Base-by-base conservation (phyloP, 2,888 invertebrate genomes). In the Caenorhabditis macrosperma region DNA sequence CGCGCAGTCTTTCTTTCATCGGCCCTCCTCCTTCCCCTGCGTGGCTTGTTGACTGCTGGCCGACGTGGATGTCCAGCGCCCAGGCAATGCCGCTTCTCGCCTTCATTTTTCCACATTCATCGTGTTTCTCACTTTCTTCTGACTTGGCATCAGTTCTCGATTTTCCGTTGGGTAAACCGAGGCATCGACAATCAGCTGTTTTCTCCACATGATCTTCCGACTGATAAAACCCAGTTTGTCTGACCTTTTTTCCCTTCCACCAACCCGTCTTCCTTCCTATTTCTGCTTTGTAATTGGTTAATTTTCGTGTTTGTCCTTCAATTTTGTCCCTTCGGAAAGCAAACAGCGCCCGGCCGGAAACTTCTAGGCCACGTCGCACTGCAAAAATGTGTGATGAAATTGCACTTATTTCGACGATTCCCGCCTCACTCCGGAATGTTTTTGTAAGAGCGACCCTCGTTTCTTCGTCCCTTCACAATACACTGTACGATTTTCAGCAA, bases 291-390 rank as follows among this genome's bases (percentile, higher is more conserved):
- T 72, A 72, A 72, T 72, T 72, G 64, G 57, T 28, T 48, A 64
- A 72, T 71, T 61, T 71, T 46, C 63, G 54, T 63, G 72, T 72
- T 63, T 72, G 63, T 72, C 64, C 64, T 72, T 33, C 63, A 72
- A 63, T 63, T 44, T 71, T 44, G 22, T 38, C 33, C 28, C 48
- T 44, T 20, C 30, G 50, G 44, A 63, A 71, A 55, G 71, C 63
- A 71, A 71, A 71, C 71, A 71, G 5, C 17, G 1, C 59, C 17
- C 10, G 26, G 17, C 17, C 26, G 59, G 50, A 60, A 60, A 38
- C 24, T 52, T 22, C 26, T 71, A 64, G 26, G 57, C 63, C 63
- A 72, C 72, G 72, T 72, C 38, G 55, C 46, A 72, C 71, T 60
- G 41, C 52, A 52, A 33, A n/a, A 28, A 22, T 68, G 20, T 59